These are phyloP conservation scores for Cygnus atratus DNA, from an alignment of 2,113 vertebrate genomes.

Conservation along the genomic window DNA sequence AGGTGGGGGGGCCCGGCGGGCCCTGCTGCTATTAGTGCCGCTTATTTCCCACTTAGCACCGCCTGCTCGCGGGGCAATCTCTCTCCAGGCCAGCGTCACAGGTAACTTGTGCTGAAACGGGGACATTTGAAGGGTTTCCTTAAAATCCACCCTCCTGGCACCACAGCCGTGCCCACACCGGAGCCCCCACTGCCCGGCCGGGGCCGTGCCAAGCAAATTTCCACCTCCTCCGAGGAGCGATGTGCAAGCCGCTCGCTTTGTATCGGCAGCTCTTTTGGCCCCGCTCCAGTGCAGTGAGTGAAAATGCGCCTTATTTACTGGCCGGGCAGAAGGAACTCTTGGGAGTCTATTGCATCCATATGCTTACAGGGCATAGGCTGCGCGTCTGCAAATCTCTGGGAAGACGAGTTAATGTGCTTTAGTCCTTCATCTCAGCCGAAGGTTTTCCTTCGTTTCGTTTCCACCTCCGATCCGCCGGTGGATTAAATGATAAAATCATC, in stretches of 20 bases:
- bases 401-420: background rate
- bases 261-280: background rate
- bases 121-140: rapidly evolving
- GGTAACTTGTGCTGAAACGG: background rate
- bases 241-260: background rate
- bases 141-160: background rate
- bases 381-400: background rate
- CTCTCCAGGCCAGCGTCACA: background rate
- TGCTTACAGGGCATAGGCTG: background rate
- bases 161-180: background rate
- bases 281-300: background rate
- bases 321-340: background rate
- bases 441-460: slow-evolving; percentile 22
- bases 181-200: background rate
- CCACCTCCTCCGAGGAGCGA: background rate
- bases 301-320: background rate
- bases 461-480: slow-evolving; percentile 28
- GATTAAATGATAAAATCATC: slow-evolving; percentile 50
- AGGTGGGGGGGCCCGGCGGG: background rate
- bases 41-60: background rate
- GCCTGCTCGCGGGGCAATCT: rapidly evolving
- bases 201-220: background rate
- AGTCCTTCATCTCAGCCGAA: background rate
- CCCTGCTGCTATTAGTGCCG: rapidly evolving
- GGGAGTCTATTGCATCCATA: background rate